These are phyloP conservation scores for Prunella himalayana DNA, from an alignment of 2,113 vertebrate species.

Conservation along the genomic window DNA sequence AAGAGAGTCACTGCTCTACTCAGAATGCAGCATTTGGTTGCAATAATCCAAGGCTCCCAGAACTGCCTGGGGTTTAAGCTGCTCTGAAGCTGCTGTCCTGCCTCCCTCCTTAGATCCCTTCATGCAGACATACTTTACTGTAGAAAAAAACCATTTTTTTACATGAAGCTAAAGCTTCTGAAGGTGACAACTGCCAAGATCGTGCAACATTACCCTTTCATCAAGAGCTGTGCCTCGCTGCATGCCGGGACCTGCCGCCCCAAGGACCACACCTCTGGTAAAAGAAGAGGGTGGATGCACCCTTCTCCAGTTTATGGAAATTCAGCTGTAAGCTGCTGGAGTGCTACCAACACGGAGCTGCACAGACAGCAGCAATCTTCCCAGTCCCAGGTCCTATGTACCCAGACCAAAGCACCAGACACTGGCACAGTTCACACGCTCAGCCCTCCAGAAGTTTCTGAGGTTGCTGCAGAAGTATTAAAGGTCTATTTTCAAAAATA, in stretches of 20 bases:
- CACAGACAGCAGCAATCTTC: not conserved
- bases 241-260: conserved; percentile 1
- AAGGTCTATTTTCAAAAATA: not conserved
- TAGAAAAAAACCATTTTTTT: not conserved
- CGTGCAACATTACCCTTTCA: not conserved
- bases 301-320: conserved; percentile 30
- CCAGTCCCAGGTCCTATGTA: not conserved
- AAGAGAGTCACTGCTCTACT: not conserved
- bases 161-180: not conserved
- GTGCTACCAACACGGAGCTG: not conserved
- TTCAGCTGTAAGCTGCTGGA: not conserved
- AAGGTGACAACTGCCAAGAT: not conserved
- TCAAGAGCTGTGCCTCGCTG: not conserved
- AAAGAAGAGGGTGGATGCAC: conserved; percentile 22
- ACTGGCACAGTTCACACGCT: accelerated
- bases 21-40: not conserved
- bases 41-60: not conserved
- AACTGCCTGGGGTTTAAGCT: not conserved
- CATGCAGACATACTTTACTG: not conserved
- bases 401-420: not conserved
- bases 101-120: not conserved
- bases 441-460: not conserved
- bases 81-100: not conserved
- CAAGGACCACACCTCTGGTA: conserved; percentile 39
- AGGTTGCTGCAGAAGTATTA: not conserved